phyloP scores from a whole-genome alignment of 2,797 vertebrate genomes.

The Chelon auratus region DNA sequence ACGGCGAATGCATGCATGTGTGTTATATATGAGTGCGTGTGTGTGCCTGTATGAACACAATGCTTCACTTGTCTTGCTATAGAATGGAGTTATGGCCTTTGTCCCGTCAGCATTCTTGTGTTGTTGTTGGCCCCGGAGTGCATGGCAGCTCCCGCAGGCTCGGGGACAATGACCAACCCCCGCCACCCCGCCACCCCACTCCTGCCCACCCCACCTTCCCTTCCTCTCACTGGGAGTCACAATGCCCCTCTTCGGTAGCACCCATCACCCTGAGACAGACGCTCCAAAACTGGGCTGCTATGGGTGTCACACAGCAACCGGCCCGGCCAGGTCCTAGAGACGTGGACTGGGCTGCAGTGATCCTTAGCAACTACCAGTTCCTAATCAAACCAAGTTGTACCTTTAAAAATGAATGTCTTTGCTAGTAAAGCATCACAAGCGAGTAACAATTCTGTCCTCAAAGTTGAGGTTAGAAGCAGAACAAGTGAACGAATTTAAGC shows the following conservation, averaged over 20 bases:
- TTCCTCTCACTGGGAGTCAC: constrained; percentile 68
- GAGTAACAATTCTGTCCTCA: no score
- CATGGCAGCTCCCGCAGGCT: constrained; percentile 79
- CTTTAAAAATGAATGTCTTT: no score
- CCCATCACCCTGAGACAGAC: constrained; percentile 69
- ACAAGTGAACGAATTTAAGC: no score
- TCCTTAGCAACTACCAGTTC: no score
- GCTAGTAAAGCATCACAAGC: no score
- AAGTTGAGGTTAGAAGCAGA: no score
- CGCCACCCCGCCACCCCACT: constrained; percentile 21
- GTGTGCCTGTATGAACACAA: constrained; percentile 79
- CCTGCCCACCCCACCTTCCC: constrained; percentile 24
- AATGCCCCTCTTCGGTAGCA: constrained; percentile 65
- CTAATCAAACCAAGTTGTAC: no score
- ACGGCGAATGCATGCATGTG: constrained; percentile 49
- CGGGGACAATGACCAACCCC: constrained; percentile 64
- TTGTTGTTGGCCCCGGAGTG: constrained; percentile 75
- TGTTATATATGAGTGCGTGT: constrained; percentile 50
- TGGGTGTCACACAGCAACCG: constrained; percentile 56
- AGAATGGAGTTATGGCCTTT: constrained; percentile 86
- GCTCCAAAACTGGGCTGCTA: constrained; percentile 28
- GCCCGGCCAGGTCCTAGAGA: constrained; percentile 9
- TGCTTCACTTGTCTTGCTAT: constrained; percentile 77
- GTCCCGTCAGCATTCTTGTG: constrained; percentile 81
- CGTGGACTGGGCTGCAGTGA: no score